Percentiles rank a stretch among this genome's conserved stretches.
Evolutionary conservation across 2,888 invertebrate genomes (phyloP).

Genomic region (Drosophila siamana): DNA sequence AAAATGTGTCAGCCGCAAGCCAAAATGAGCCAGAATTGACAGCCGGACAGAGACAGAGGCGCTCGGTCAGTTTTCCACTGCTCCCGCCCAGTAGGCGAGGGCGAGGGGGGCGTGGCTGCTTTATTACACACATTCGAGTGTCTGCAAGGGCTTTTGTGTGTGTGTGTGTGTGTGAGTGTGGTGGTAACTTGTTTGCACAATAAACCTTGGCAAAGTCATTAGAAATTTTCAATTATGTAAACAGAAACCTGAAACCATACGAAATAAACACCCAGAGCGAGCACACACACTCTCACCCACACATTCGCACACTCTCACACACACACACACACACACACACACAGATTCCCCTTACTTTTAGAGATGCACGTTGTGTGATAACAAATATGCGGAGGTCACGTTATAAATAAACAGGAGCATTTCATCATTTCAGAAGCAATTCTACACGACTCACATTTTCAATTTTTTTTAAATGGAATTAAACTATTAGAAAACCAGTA

Average conservation of each 20-base stretch:
- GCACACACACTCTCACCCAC: neutral
- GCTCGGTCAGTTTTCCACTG: slow-evolving; percentile 20
- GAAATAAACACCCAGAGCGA: slow-evolving; percentile 19
- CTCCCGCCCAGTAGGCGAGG: no score
- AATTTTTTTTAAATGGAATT: no score
- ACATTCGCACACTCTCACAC: neutral
- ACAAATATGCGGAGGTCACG: neutral
- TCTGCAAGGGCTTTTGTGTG: slow-evolving; percentile 8
- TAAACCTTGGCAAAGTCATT: slow-evolving; percentile 72
- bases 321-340: slow-evolving; percentile 1
- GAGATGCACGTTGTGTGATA: slow-evolving; percentile 31
- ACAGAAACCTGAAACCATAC: slow-evolving; percentile 44
- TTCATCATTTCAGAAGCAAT: neutral
- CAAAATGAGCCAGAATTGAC: slow-evolving; percentile 49
- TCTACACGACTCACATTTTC: no score
- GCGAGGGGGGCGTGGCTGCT: slow-evolving; percentile 16
- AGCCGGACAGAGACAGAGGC: neutral
- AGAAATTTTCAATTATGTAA: slow-evolving; percentile 76
- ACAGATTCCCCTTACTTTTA: slow-evolving; percentile 4
- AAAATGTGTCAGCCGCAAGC: slow-evolving; percentile 56
- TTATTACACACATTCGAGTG: slow-evolving; percentile 34
- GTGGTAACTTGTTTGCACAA: slow-evolving; percentile 56
- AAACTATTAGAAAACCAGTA: no score
- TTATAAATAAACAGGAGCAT: neutral
- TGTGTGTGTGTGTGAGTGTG: slow-evolving; percentile 9